Evolutionary conservation across 2,888 invertebrate species (phyloP), one percentile per base, ranked within the genome.

Genomic region (Aproaerema taeniolella): DNA sequence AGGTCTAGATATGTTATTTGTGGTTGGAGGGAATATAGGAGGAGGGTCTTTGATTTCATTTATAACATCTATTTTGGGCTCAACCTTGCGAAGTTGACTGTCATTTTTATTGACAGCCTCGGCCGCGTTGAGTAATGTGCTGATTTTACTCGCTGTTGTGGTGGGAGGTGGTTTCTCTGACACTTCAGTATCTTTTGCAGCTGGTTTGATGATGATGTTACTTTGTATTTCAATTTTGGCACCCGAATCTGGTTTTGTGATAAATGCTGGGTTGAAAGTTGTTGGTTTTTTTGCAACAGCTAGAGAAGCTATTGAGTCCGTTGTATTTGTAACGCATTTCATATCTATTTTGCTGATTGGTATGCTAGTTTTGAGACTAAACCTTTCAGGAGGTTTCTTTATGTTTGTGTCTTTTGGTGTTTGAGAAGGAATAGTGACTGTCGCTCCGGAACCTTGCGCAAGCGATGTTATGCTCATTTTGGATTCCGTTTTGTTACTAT

Each of bases 271-370:
- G 43, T 65, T 70, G 20, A 66, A 70, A 4, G 55, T 48, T 2
- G 40, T 39, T 2, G 54, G n/a, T 53, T 63, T 57, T 54, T 68
- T 50, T 6, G 37, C 2, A 7, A 42, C 6, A 40, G 50, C 3
- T 17, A 50, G 61, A 43, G 69, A 69, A 26, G 61, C 63, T 28
- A 58, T 38, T 3, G 53, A 41, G 10, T 78, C 76, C 4, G 76
- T 56, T 17, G 64, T 51, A 28, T 57, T 67, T 28, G 53, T 69
- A 1, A 85, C 81, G 47, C 77, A 79, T 56, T 83, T 86, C 67
- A 86, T 74, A 47, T 86, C 86, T 26, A 86, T 74, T 54, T 85
- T 83, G 42, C 82, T 83, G 33, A 86, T 85, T 2, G 87, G 87
- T 50, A 87, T 87, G 52, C 85, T 86, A 0, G 87, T 86, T 70